Conservation (phyloP, 23 tunicate genomes). For the Diplosoma virens region DNA sequence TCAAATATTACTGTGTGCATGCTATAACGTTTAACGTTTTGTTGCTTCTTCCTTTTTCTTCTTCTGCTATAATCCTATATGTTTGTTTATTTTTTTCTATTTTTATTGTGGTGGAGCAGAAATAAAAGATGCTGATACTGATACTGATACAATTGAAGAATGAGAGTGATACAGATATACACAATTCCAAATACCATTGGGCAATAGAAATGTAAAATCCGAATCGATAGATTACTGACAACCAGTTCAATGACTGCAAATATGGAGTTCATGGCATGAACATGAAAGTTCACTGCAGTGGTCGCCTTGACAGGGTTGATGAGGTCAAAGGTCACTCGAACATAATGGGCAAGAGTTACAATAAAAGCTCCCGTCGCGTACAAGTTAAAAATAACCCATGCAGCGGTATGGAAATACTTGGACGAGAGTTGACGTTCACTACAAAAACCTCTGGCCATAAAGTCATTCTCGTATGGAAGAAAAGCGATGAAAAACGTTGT, state of each 20-base stretch:
- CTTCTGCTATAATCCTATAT: no score
- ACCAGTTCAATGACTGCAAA: slow-evolving; percentile 32
- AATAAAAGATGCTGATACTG: no score
- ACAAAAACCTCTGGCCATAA: not conserved
- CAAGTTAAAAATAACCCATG: slow-evolving; percentile 38
- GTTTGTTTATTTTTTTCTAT: no score
- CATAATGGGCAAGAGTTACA: slow-evolving; percentile 35
- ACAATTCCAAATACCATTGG: slow-evolving; percentile 26
- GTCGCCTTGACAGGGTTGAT: slow-evolving; percentile 25
- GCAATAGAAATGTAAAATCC: slow-evolving; percentile 42
- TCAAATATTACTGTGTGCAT: no score
- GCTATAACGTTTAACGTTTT: no score
- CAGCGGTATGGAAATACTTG: slow-evolving; percentile 20
- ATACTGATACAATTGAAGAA: no score
- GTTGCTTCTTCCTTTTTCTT: no score
- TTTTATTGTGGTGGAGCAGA: no score
- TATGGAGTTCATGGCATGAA: slow-evolving; percentile 46
- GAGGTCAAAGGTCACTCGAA: slow-evolving; percentile 22
- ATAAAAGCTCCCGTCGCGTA: slow-evolving; percentile 26
- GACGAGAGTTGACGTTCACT: not conserved
- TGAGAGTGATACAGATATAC: slow-evolving; percentile 28
- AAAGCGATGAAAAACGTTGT: not conserved
- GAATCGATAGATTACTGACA: slow-evolving; percentile 16
- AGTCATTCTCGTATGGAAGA: not conserved
- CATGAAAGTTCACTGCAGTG: slow-evolving; percentile 36